phyloP scores from a whole-genome alignment of 2,888 invertebrate species.

The Odontocerum albicorne region DNA sequence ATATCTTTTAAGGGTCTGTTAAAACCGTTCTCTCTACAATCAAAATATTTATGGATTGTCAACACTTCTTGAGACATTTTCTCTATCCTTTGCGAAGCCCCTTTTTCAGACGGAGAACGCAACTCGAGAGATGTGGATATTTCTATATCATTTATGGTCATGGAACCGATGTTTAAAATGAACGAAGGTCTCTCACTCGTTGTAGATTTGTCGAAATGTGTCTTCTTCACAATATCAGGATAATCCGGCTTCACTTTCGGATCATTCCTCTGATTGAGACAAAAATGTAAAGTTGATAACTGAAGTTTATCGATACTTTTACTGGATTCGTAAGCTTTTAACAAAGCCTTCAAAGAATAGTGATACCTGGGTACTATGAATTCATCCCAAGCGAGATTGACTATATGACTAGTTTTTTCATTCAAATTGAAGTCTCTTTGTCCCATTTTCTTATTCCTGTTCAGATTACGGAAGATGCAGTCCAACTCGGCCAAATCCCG shows the following conservation, averaged over 20 bases:
- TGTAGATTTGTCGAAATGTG: conserved; percentile 46
- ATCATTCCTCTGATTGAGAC: conserved; percentile 54
- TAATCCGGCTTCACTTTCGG: conserved; percentile 50
- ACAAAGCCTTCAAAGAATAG: conserved; percentile 55
- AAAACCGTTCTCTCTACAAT: conserved; percentile 48
- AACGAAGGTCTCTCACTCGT: conserved; percentile 38
- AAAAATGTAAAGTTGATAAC: conserved; percentile 48
- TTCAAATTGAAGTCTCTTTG: conserved; percentile 45
- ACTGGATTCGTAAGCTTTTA: conserved; percentile 56
- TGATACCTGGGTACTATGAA: conserved; percentile 64
- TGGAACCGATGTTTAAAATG: conserved; percentile 42
- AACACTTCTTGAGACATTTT: conserved; percentile 47
- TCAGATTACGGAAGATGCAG: conserved; percentile 64
- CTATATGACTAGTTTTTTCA: conserved; percentile 54
- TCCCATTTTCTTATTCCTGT: conserved; percentile 46
- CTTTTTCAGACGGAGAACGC: conserved; percentile 27
- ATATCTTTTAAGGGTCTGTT: conserved; percentile 27
- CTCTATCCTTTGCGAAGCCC: conserved; percentile 38
- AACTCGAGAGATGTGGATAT: conserved; percentile 27
- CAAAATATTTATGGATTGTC: conserved; percentile 53
- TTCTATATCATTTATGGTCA: conserved; percentile 51
- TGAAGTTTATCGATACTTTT: conserved; percentile 46
- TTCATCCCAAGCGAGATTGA: conserved; percentile 65
- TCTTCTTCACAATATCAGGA: conserved; percentile 53
- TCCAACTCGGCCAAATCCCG: conserved; percentile 63